Base-by-base conservation (phyloP, 2,888 invertebrate species). In the Ennomos erosarius region DNA sequence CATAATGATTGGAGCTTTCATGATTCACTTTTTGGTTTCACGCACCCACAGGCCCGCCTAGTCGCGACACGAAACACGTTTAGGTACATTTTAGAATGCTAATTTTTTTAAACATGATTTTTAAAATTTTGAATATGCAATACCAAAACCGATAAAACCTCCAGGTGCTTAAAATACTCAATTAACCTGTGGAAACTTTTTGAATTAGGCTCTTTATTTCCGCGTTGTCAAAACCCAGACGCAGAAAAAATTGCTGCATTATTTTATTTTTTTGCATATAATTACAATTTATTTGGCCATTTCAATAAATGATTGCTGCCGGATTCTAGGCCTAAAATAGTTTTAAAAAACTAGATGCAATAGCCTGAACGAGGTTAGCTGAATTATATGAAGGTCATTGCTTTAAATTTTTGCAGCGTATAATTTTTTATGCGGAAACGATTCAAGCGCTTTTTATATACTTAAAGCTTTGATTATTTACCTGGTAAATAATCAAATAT, bases 281-380 rank as follows among this genome's bases (percentile, higher is more conserved):
- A 40, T 47, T 47, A 3, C 12, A 42, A 26, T 42, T 26, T 37
- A 35, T 26, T 26, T 26, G 26, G 3, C 26, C 1, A 26, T 26
- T 26, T 26, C 26, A 26, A 26, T 26, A 26, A 26, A 26, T 26
- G 6, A 10, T 16, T 5, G 1, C 5, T 42, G 12, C 55, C 55
- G 38, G 38, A 38, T 55, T 5, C n/a, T 49, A 55, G 48, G 55
- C 55, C 55, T 55, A 34, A 33, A 43, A 49, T 12, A 55, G 11
- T 26, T 26, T 26, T 5, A 36, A 12, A 34, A 44, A 43, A 49
- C 26, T 26, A 55, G 34, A 44, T 26, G 13, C 11, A 39, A 38
- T 6, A 10, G 13, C n/a, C 11, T 35, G 16, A 36, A 26, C 38
- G 34, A 46, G 44, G 8, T 8, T 1, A 36, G 26, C 9, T 36